Evolutionary conservation across 1,140 invertebrate species (phyloP).

Genomic region (Dendrolimus punctatus): DNA sequence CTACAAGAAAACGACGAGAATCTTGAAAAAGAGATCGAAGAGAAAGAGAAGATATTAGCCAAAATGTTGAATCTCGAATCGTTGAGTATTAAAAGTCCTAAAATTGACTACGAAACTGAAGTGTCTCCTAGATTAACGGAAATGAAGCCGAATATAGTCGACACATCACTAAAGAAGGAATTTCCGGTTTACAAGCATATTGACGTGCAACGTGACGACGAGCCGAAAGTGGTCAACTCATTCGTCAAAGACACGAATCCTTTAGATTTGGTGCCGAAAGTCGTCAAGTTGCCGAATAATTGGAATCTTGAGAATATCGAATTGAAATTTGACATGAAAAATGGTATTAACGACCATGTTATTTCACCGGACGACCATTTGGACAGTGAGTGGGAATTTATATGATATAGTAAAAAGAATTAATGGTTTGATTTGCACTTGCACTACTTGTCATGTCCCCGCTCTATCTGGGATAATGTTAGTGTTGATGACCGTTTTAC

Average conservation of each 20-base stretch:
- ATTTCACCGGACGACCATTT: constrained; percentile 49
- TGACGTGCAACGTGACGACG: constrained; percentile 9
- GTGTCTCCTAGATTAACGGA: not conserved
- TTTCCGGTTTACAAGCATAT: constrained; percentile 2
- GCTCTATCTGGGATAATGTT: no score
- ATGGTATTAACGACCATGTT: constrained; percentile 30
- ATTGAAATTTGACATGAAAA: constrained; percentile 44
- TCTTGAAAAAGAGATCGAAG: constrained; percentile 59
- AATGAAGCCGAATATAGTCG: no score
- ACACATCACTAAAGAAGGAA: no score
- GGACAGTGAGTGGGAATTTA: constrained; percentile 60
- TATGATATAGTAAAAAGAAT: constrained; percentile 24
- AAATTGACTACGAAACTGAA: constrained; percentile 3
- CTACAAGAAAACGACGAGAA: constrained; percentile 45
- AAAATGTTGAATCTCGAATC: constrained; percentile 67
- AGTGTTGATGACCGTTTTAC: no score
- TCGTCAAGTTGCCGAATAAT: constrained; percentile 53
- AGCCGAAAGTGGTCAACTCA: no score
- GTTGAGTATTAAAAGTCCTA: constrained; percentile 39
- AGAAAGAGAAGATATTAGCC: constrained; percentile 65
- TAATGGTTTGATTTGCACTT: not conserved
- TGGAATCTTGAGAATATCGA: constrained; percentile 62
- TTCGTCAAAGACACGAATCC: constrained; percentile 18
- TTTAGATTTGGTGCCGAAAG: constrained; percentile 50
- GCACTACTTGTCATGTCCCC: no score